phyloP scores from a whole-genome alignment of 2,113 vertebrate species.

The Petroica traversi region DNA sequence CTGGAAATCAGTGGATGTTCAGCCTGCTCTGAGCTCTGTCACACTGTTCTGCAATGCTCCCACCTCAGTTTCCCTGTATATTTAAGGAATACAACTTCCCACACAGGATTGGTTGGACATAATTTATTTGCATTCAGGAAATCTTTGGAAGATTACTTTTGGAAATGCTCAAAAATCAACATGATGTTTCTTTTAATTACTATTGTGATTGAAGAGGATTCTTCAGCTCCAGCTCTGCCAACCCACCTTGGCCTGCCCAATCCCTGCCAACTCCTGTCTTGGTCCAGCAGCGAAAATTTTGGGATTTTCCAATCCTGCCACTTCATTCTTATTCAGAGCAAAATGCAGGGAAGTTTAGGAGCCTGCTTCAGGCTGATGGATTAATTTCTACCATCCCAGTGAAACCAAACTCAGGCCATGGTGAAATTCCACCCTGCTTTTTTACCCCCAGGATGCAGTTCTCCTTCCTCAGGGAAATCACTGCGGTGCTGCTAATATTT shows the following conservation, averaged over 20 bases:
- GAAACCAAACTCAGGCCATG: background rate
- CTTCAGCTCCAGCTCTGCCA: background rate
- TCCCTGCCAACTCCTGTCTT: background rate
- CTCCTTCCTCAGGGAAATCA: background rate
- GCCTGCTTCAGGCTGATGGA: background rate
- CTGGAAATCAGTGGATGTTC: background rate
- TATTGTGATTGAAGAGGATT: background rate
- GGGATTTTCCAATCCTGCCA: background rate
- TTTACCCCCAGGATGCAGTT: background rate
- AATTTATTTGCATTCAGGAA: background rate
- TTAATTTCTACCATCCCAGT: background rate
- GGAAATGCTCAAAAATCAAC: background rate
- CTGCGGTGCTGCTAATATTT: accelerated
- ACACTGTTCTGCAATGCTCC: accelerated
- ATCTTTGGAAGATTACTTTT: background rate
- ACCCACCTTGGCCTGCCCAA: accelerated
- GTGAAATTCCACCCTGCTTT: background rate
- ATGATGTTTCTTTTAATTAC: background rate
- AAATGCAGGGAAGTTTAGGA: background rate
- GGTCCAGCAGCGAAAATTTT: background rate
- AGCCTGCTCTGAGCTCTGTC: background rate
- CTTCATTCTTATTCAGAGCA: background rate
- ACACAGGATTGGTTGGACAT: background rate
- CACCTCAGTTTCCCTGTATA: background rate
- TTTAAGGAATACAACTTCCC: background rate